Base-by-base conservation (phyloP, 2,113 vertebrate genomes). In the Eretmodus cyanostictus region DNA sequence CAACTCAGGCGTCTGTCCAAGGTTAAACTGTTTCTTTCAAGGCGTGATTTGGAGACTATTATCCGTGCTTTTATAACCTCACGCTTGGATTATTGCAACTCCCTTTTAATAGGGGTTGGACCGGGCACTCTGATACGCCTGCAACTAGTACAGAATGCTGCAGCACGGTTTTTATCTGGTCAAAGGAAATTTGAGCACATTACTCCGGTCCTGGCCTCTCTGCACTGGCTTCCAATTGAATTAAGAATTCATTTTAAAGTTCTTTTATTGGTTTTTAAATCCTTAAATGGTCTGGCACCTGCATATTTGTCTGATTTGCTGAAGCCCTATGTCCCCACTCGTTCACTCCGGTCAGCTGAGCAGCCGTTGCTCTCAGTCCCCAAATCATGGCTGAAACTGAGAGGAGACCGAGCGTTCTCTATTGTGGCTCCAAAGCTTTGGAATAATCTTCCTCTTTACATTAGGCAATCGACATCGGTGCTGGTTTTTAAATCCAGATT, bases 181-280 rank as follows among this genome's bases (percentile, higher is more conserved):
- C 16, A 0, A 47, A 47, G 45, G 45, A 47, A 17, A 17, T 17
- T 17, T 49, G 45, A 17, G 45, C 45, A 47, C 45, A 47, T 17
- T 47, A 47, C 45, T 47, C 16, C 6, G 4, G 7, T 47, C 0
- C 45, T 8, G 45, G 14, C 45, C 14, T 49, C 4, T 2, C 47
- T 49, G 8, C 47, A 3, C 47, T 19, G 47, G 47, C 17, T 49
- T 51, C 47, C 47, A 3, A 19, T 19, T 51, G 47, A 51, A 40
- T 40, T 19, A 0, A 51, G 47, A 17, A 51, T 51, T 51, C 8
- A 51, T 51, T 51, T 51, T 0, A n/a, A 51, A 51, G 0, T 51
- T 9, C 3, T 51, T 51, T 51, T 51, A 51, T 51, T 51, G 8
- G 4, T 19, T 51, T 19, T 51, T 51, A 51, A 9, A 51, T 51